Evolutionary conservation across 2,888 invertebrate species (phyloP), one percentile per base, ranked within the genome.

Genomic region (Bombylius discolor): DNA sequence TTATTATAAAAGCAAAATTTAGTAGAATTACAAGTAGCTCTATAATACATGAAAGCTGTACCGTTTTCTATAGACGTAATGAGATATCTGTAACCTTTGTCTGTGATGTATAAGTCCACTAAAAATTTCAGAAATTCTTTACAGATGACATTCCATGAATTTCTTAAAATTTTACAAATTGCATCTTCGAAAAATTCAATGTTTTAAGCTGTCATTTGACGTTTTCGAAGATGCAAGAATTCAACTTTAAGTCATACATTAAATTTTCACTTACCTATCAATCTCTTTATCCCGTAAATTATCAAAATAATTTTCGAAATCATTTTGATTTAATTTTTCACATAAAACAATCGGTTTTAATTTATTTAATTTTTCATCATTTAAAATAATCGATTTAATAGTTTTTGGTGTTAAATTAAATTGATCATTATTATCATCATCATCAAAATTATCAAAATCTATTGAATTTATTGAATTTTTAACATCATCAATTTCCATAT

Each of bases 241-340:
- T 23, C 3, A 23, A 23, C 23, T 23, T 23, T 23, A 23, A 33
- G 12, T 51, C n/a, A 32, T 44, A 52, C 39, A 51, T 47, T 44
- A 51, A 45, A 13, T 5, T 23, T 45, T 9, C 44, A 59, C 61
- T 56, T 56, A 70, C 70, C 69, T 64, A 47, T 70, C 66, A 23
- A 71, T 70, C 64, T 71, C 70, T 50, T 67, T 70, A 48, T 70
- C 71, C 5, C 65, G 56, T 8, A 55, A 61, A 47, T 65, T 62
- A 52, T 67, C 66, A n/a, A 63, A 55, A 51, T 56, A 57, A 23
- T 55, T 52, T 47, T 58, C 64, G 53, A 58, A 46, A 49, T 55
- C 23, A 51, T 60, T 57, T 32, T 62, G 59, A 12, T 34, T 51
- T 39, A 55, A 32, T 32, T 46, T 46, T 36, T 51, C 31, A 9